These are phyloP conservation scores for Linyphia triangularis DNA, from an alignment of 2,888 invertebrate species.

Conservation along the genomic window DNA sequence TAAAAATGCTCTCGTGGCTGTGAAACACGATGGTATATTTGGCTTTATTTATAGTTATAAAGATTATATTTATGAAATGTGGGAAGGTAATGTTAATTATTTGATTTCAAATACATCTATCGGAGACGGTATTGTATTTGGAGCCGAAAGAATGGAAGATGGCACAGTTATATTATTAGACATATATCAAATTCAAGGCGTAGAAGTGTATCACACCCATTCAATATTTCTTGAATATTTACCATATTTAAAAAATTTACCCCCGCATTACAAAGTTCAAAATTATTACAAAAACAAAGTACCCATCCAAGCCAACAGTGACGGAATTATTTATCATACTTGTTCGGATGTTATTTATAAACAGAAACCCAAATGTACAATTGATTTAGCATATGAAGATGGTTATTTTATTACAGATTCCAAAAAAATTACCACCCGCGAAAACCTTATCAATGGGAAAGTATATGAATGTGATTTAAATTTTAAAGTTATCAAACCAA, in stretches of 20 bases:
- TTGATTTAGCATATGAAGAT: conserved; percentile 19
- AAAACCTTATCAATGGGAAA: not conserved
- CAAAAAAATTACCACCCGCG: not conserved
- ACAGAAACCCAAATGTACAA: not conserved
- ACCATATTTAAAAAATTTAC: conserved; percentile 4
- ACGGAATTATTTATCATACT: conserved; percentile 20
- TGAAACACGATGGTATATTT: conserved; percentile 44
- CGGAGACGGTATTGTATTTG: conserved; percentile 37
- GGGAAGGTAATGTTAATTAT: conserved; percentile 20
- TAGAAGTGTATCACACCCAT: not conserved
- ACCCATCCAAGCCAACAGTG: not conserved
- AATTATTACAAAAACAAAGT: not conserved
- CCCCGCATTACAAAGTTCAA: conserved; percentile 6
- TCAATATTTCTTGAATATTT: not conserved
- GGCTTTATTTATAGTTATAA: conserved; percentile 27
- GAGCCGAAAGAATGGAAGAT: conserved; percentile 26
- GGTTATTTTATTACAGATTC: conserved; percentile 6
- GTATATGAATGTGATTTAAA: conserved; percentile 25
- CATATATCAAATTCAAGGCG: conserved; percentile 27
- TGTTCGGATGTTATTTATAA: conserved; percentile 7
- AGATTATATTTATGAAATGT: conserved; percentile 34
- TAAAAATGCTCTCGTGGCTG: conserved; percentile 5
- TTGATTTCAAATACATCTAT: not conserved
- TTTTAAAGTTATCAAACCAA: conserved; percentile 15
- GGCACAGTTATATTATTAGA: not conserved